Base-by-base conservation (phyloP, 2,888 invertebrate species). In the Lysandra bellargus region DNA sequence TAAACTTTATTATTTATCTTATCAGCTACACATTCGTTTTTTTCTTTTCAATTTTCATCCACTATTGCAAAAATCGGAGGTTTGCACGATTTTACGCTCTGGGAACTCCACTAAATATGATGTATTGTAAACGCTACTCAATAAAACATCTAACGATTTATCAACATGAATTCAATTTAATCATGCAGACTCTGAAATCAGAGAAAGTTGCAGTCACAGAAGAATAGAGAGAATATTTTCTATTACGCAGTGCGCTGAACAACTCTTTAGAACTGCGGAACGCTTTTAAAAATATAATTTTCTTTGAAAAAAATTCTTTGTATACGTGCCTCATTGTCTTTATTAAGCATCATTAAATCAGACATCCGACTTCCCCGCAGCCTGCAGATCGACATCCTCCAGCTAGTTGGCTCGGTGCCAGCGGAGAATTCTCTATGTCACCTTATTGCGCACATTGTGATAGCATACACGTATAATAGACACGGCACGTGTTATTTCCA, bases 261-360 rank as follows among this genome's bases (percentile, higher is more conserved):
- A 69, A 17, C 17, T 69, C 69, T 69, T 14, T 14, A 33, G 33
- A 33, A 33, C 17, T 37, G 69, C 69, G 33, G 37, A 69, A 33
- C 33, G 69, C 57, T 69, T 37, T 37, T 33, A 37, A 69, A 37
- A 69, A 69, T 14, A 37, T 69, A 69, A 14, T 14, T 37, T 69
- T 61, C 5, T 9, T 33, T 33, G 69, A 9, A 69, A 69, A 33
- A 69, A 33, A 14, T 69, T 69, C 69, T 69, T 69, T 69, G 69
- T 69, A 4, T 69, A 33, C 33, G 69, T 69, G 30, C 69, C 69
- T 33, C 69, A 69, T 69, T 69, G 69, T 69, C 69, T 33, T 69
- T 37, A 69, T 69, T 69, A 69, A 69, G 69, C 69, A 69, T 69
- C 69, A 69, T 69, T 69, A 69, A 69, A 69, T 69, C 33, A 69